Evolutionary conservation across 1,140 invertebrate species (phyloP), one percentile per base, ranked within the genome.

Genomic region (Tetramorium parvispinum): DNA sequence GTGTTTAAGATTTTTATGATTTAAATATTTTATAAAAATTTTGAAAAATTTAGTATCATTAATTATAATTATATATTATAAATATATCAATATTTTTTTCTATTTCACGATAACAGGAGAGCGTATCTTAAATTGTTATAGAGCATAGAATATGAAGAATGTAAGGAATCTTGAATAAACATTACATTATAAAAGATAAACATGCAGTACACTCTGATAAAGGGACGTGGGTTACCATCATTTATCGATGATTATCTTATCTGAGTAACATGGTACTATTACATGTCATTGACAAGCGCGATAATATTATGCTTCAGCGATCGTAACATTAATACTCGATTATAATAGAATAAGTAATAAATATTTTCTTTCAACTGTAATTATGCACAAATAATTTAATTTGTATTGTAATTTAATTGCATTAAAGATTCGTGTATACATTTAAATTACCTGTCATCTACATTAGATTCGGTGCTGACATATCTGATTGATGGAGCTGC

Each of bases 181-280:
- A 57, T 57, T 75, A 75, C 3, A 40, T 57, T 37, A n/a, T 55
- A 57, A 46, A 61, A 43, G 21, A 5, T 18, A 63, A 63, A 77
- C 16, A 18, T 51, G 27, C 32, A 32, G 32, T 46, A 21, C 40
- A 46, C n/a, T 57, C 8, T 8, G 51, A 49, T 46, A 66, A 49
- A 49, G 49, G 46, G 43, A 27, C 21, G 16, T 4, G 13, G 2
- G 7, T 32, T 27, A 49, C 21, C 53, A 66, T 51, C 43, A 63
- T 18, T 66, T 40, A 51, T 79, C 61, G 55, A 43, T 8, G 11
- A 37, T 61, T 86, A 71, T 83, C 82, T 78, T 78, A 78, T 85
- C 76, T 6, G 27, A 16, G n/a, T 3, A 13, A 5, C 13, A 32
- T 57, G 4, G 6, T 75, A 75, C 8, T 18, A 40, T 75, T 21